phyloP scores from a whole-genome alignment of 64 coral and sea anemone species.

The Porites lutea region DNA sequence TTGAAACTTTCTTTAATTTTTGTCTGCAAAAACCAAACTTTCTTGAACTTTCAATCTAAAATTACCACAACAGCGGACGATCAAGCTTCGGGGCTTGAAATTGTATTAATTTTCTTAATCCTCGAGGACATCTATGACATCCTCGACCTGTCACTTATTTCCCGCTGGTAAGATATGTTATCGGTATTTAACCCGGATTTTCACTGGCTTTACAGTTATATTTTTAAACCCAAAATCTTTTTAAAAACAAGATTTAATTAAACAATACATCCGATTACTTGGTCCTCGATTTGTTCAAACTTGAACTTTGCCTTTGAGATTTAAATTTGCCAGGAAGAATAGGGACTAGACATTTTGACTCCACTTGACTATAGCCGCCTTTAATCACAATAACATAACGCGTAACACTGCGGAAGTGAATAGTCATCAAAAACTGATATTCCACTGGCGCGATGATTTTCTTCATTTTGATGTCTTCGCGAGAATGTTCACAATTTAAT shows the following conservation, averaged over 20 bases:
- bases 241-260: neutral
- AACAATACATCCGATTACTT: neutral
- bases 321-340: slow-evolving; percentile 54
- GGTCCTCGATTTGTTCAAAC: neutral
- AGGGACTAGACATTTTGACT: slow-evolving; percentile 17
- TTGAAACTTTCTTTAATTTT: neutral
- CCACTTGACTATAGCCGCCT: neutral
- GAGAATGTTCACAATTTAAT: neutral
- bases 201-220: no score
- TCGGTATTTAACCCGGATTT: slow-evolving; percentile 45
- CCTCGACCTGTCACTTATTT: neutral
- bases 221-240: no score
- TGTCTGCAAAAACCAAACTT: no score
- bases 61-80: no score
- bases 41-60: no score
- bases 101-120: slow-evolving; percentile 12
- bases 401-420: neutral
- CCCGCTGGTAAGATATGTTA: slow-evolving; percentile 12
- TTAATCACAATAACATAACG: neutral
- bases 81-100: no score
- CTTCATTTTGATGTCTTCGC: neutral
- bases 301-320: slow-evolving; percentile 15
- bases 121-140: slow-evolving; percentile 6
- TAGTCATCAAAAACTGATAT: neutral
- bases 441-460: neutral